Conservation (phyloP, 1,140 invertebrate genomes). For the Drosophila pseudoobscura region DNA sequence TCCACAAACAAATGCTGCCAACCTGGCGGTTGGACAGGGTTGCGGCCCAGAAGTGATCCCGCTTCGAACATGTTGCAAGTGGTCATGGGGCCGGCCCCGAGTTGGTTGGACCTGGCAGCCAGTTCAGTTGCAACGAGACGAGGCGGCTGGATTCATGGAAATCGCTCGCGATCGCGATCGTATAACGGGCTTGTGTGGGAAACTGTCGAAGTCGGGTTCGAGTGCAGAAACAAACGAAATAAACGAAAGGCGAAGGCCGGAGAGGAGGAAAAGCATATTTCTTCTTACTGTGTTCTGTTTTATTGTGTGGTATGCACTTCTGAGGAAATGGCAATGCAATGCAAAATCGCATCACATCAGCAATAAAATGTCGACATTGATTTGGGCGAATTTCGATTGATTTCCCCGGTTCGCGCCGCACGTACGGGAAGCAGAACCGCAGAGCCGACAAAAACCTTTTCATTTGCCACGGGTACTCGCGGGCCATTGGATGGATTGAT, state of each 20-base stretch:
- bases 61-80: conserved; percentile 32
- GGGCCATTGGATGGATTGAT: conserved; percentile 66
- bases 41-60: too few species aligned
- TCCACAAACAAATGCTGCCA: too few species aligned
- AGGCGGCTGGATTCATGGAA: conserved; percentile 65
- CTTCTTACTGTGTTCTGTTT: conserved; percentile 26
- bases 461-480: conserved; percentile 47
- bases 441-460: conserved; percentile 30
- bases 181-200: conserved; percentile 48
- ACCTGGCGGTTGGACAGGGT: too few species aligned
- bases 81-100: conserved; percentile 14
- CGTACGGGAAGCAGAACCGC: conserved; percentile 3
- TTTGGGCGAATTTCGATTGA: conserved; percentile 57
- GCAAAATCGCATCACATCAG: conserved; percentile 54
- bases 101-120: conserved; percentile 16
- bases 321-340: conserved; percentile 59
- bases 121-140: conserved; percentile 63
- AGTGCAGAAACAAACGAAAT: conserved; percentile 45
- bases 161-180: conserved; percentile 44
- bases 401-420: conserved; percentile 29
- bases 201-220: conserved; percentile 58
- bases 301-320: conserved; percentile 45
- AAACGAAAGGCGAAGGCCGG: conserved; percentile 19
- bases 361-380: conserved; percentile 58
- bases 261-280: conserved; percentile 19